Percentiles rank a stretch among this genome's conserved stretches.
Evolutionary conservation across 1,140 invertebrate genomes (phyloP).

Genomic region (Lepidurus apus): DNA sequence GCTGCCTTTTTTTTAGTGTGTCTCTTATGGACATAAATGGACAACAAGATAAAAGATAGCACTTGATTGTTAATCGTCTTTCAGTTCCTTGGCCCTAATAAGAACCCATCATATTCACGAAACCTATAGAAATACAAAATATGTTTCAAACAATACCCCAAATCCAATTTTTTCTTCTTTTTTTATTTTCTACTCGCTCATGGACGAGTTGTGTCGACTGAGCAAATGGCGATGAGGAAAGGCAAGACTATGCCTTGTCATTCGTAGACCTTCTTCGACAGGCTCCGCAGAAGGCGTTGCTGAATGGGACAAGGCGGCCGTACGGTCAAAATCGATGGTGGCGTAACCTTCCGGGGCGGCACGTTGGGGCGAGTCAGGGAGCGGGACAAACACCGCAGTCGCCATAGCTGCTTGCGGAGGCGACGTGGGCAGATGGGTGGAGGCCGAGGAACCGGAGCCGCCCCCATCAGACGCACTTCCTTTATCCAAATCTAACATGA

Average conservation of each 20-base stretch:
- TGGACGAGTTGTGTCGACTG: conserved; percentile 34
- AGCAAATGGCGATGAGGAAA: conserved; percentile 28
- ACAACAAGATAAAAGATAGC: not conserved
- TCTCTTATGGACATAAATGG: not conserved
- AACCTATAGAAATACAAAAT: not conserved
- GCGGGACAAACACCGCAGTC: not conserved
- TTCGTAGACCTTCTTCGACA: conserved; percentile 42
- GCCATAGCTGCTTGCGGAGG: conserved; percentile 38
- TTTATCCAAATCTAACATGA: conserved; percentile 64
- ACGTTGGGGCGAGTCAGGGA: conserved; percentile 37
- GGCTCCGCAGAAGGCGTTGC: conserved; percentile 35
- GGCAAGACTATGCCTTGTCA: conserved; percentile 46
- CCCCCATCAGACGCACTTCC: conserved; percentile 37
- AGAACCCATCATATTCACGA: conserved; percentile 1
- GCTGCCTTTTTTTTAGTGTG: not conserved
- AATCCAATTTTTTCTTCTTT: conserved; percentile 25
- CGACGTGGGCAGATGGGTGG: conserved; percentile 29
- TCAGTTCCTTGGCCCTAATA: not conserved
- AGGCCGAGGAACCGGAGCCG: conserved; percentile 37
- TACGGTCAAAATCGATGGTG: conserved; percentile 89
- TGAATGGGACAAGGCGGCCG: conserved; percentile 63
- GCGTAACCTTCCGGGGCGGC: conserved; percentile 68
- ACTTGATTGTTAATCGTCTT: not conserved
- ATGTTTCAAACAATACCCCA: not conserved
- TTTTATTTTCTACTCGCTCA: conserved; percentile 34